phyloP scores from a whole-genome alignment of 1,140 invertebrate species.

The Ceratina japonica region DNA sequence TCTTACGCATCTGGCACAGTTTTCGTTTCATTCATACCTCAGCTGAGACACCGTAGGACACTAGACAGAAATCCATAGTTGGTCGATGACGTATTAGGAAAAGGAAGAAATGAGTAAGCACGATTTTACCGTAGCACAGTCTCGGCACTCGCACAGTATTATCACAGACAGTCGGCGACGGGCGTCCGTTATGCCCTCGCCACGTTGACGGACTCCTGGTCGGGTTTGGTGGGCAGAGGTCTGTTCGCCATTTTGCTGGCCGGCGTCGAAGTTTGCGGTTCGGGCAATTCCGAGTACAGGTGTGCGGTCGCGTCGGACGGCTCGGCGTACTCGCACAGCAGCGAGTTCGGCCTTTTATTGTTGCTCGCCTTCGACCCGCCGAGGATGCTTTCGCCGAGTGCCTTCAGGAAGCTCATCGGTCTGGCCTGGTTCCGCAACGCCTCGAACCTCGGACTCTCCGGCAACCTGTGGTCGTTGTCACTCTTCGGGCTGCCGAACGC shows the following conservation, averaged over 20 bases:
- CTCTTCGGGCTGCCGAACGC: conserved; percentile 10
- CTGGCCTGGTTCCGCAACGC: conserved; percentile 56
- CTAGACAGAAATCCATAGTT: background rate
- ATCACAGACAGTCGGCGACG: conserved; percentile 67
- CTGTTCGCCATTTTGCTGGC: conserved; percentile 83
- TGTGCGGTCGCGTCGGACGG: conserved; percentile 85
- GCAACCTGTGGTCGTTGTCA: conserved; percentile 2
- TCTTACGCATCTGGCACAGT: background rate
- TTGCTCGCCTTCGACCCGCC: conserved; percentile 56
- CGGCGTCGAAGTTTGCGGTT: conserved; percentile 78
- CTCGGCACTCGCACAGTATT: conserved; percentile 43
- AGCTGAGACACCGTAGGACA: background rate
- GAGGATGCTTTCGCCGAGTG: conserved; percentile 74
- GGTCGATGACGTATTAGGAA: background rate
- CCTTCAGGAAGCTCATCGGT: conserved; percentile 75
- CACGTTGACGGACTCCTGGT: conserved; percentile 68
- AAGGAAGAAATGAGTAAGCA: background rate
- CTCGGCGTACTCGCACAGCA: conserved; percentile 86
- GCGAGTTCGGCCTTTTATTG: conserved; percentile 79
- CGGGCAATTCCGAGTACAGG: conserved; percentile 85
- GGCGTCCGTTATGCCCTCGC: conserved; percentile 65
- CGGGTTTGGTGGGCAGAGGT: conserved; percentile 85
- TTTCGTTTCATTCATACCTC: background rate
- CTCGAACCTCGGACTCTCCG: conserved; percentile 43
- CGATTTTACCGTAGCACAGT: conserved; percentile 7